Evolutionary conservation across 2,888 invertebrate species (phyloP), one percentile per base, ranked within the genome.

Genomic region (Polydrusus pterygomalis): DNA sequence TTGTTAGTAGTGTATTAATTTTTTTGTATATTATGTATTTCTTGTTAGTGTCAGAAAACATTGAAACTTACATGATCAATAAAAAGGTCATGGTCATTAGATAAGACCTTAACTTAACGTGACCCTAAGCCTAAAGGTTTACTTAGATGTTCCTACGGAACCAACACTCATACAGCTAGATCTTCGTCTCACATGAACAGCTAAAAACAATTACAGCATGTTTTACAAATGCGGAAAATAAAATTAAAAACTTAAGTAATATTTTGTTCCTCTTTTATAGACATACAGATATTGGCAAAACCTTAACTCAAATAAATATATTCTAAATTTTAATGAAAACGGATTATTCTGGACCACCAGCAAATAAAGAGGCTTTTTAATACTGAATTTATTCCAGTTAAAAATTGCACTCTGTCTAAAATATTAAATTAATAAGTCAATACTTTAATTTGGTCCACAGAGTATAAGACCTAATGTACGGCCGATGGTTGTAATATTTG

Each of bases 151-250:
- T 63, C 74, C 71, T 78, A 77, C 74, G 45, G 76, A 77, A 76
- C 78, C 77, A 62, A 78, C 78, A 78, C 78, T 77, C 79, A 79
- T 74, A 85, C 87, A 86, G 85, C 88, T 87, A 85, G 88, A 88
- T 82, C 88, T 86, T 85, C 88, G 87, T 82, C 88, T 87, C 82
- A 88, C 87, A 86, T 86, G 87, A 81, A 89, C 86, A 84, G 88
- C 89, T 89, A 87, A 86, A 88, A 88, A 77, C 17, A 56, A 74
- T 40, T 45, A 71, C 56, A 71, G 75, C 56, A 38, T 70, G 71
- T 65, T 67, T 71, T 49, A 70, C 60, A 70, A 62, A 70, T 25
- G 68, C 56, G 15, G 15, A 56, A 56, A 56, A 15, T 0, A 60
- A 18, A 38, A 60, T 54, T 30, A 67, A 51, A 45, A 67, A 40